Evolutionary conservation across 2,888 invertebrate species (phyloP).

Genomic region (Oconnorella tubifera): DNA sequence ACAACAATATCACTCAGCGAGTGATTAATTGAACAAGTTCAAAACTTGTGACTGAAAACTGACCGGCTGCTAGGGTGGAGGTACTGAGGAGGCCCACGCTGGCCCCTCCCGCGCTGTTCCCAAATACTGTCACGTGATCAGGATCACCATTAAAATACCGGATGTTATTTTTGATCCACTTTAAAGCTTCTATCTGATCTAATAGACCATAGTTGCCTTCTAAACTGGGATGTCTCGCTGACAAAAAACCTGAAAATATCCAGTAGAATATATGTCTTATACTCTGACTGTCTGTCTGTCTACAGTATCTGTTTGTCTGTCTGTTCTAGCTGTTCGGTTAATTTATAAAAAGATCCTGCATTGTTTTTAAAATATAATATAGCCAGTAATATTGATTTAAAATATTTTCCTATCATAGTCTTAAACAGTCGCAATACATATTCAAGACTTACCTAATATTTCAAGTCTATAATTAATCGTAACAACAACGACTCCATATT

Average conservation of each 20-base stretch:
- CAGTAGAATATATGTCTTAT: neutral
- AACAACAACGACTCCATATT: slow-evolving; percentile 35
- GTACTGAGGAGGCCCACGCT: slow-evolving; percentile 44
- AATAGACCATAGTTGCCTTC: slow-evolving; percentile 54
- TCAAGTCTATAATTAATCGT: slow-evolving; percentile 38
- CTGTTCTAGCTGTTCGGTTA: no score
- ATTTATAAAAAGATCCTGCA: no score
- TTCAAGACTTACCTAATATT: slow-evolving; percentile 28
- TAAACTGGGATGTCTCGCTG: slow-evolving; percentile 42
- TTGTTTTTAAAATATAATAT: no score
- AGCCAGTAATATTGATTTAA: no score
- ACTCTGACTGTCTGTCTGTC: no score
- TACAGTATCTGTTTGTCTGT: no score
- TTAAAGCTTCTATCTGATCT: slow-evolving; percentile 49
- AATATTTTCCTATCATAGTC: no score
- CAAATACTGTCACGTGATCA: slow-evolving; percentile 49
- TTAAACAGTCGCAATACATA: no score
- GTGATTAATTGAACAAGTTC: no score
- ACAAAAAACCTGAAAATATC: slow-evolving; percentile 46
- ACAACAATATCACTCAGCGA: no score
- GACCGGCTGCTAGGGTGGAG: slow-evolving; percentile 30
- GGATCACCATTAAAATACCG: slow-evolving; percentile 50
- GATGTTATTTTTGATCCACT: slow-evolving; percentile 52
- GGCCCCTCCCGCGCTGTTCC: slow-evolving; percentile 55
- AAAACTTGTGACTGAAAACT: no score